Evolutionary conservation across 2,113 vertebrate genomes (phyloP), one percentile per base, ranked within the genome.

Genomic region (Engraulis encrasicolus): DNA sequence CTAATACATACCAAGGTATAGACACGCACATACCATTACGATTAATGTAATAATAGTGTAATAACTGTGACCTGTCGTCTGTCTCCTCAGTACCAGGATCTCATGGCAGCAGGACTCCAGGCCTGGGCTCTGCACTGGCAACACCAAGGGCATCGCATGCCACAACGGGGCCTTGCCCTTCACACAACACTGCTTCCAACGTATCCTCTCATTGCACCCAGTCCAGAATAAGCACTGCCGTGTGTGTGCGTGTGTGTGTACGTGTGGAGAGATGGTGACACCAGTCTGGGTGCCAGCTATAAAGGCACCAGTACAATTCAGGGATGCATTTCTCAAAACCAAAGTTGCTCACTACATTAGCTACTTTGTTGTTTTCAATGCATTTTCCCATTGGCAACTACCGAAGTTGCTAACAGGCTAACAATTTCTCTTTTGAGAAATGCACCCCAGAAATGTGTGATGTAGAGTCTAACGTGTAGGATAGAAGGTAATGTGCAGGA

Each of bases 171-270:
- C 96, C 86, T 95, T 97, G 88, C 96, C 96, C 40, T 97, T 96
- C 92, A 96, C 95, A 87, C 95, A 92, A 87, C 96, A 97, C 86
- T 97, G 96, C 92, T 96, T 97, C 92, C 95, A 97, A 40, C 96
- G 96, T 97, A 97, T 97, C 96, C 96, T 89, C 87, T 84, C 78
- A n/a, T n/a, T n/a, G n/a, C n/a, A 82, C 40, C 66, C 31, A 0
- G 31, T 74, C 31, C 15, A 17, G 31, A 74, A 74, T 12, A 12
- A 74, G 66, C 5, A 74, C 11, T 15, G 27, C 54, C 19, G 12
- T 34, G 27, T 45, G 40, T 45, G 40, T 74, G 66, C 23, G 31
- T 74, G n/a, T n/a, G n/a, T n/a, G n/a, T n/a, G n/a, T n/a, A n/a
- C n/a, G n/a, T n/a, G n/a, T n/a, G n/a, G n/a, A n/a, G n/a, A n/a